Evolutionary conservation across 2,797 vertebrate genomes (phyloP).

Genomic region (Labroides dimidiatus): DNA sequence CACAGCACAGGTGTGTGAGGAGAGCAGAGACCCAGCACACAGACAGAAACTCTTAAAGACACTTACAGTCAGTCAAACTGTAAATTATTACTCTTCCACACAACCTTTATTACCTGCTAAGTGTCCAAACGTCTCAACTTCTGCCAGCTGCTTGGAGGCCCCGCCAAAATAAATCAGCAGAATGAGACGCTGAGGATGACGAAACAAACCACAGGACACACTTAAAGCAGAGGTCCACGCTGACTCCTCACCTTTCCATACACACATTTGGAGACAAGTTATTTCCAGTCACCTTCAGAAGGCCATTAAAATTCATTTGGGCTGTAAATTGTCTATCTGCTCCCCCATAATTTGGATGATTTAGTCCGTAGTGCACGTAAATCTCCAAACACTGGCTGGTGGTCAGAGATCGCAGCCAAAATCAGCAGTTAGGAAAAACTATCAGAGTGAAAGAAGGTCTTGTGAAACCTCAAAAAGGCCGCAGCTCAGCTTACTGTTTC

Average conservation of each 20-base stretch:
- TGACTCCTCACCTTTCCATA: constrained; percentile 28
- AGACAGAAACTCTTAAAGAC: constrained; percentile 32
- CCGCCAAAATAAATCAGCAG: constrained; percentile 53
- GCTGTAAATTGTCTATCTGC: constrained; percentile 31
- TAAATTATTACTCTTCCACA: constrained; percentile 51
- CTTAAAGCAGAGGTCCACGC: constrained; percentile 24
- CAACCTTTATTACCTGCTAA: constrained; percentile 44
- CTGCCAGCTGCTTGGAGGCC: constrained; percentile 45
- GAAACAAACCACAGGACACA: constrained; percentile 30
- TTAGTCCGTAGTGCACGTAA: constrained; percentile 26
- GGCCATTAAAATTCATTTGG: constrained; percentile 26
- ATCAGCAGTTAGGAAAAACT: constrained; percentile 57
- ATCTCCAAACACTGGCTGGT: constrained; percentile 32
- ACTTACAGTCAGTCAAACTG: constrained; percentile 46
- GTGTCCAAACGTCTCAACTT: constrained; percentile 24
- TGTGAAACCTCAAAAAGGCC: constrained; percentile 53
- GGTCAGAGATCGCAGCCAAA: constrained; percentile 53
- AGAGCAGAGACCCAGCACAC: constrained; percentile 24
- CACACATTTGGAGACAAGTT: constrained; percentile 9
- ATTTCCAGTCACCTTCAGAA: constrained; percentile 31
- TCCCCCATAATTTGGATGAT: constrained; percentile 26
- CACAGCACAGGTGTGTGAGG: constrained; percentile 19
- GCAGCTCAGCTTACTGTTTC: constrained; percentile 21
- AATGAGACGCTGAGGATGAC: constrained; percentile 30
- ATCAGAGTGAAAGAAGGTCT: constrained; percentile 47